phyloP scores from a whole-genome alignment of 2,888 invertebrate species.

The Scrobipalpa costella region DNA sequence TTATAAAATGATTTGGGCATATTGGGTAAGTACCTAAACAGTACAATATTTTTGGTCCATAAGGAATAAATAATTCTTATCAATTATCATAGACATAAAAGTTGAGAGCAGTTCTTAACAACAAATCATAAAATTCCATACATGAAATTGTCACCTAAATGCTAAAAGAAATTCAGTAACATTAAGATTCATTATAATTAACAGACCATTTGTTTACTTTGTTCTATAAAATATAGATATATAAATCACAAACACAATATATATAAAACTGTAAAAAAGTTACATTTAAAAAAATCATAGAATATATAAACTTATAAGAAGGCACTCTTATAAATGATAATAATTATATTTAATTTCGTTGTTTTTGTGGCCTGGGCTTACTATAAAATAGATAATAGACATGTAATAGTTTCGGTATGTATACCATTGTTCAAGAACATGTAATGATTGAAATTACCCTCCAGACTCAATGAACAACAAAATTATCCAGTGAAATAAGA shows the following conservation, averaged over 20 bases:
- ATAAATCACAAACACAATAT: neutral
- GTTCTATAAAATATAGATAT: neutral
- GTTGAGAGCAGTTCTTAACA: neutral
- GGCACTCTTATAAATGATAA: neutral
- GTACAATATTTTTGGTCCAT: slow-evolving; percentile 20
- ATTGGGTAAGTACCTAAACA: neutral
- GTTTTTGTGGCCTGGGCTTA: no score
- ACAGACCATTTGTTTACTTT: neutral
- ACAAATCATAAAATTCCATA: neutral
- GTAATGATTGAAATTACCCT: neutral
- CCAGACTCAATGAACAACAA: neutral
- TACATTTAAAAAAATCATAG: neutral
- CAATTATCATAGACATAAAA: neutral
- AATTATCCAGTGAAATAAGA: neutral
- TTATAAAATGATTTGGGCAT: slow-evolving; percentile 14
- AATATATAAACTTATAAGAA: neutral
- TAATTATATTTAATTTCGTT: no score
- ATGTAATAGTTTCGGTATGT: no score
- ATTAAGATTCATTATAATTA: slow-evolving; percentile 2
- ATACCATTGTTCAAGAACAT: neutral
- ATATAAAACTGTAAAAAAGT: neutral
- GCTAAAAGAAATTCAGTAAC: slow-evolving; percentile 9
- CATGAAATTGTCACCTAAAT: neutral
- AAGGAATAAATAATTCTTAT: slow-evolving; percentile 17
- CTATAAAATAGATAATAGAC: no score